A percentile compares a stretch with the other conserved stretches of the same genome.
Conservation (phyloP, 2,797 vertebrate species). For the Sus cebifrons region DNA sequence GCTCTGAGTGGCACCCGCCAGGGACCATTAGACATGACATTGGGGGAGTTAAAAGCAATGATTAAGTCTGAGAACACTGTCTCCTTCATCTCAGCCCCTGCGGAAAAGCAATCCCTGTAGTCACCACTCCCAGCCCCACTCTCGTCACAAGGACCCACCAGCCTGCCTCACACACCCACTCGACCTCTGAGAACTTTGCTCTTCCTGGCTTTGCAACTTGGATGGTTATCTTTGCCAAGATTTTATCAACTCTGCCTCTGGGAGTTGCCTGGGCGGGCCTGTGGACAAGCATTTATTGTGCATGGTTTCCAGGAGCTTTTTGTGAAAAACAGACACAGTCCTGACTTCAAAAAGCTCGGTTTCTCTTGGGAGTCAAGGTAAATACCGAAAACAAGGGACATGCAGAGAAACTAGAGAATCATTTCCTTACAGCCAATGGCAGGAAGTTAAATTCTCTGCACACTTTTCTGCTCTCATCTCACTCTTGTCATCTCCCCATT, state of each 20-base stretch:
- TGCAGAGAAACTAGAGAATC: not conserved
- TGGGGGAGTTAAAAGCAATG: slow-evolving; percentile 66
- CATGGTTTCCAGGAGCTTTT: slow-evolving; percentile 9
- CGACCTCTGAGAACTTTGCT: not conserved
- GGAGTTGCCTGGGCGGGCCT: not conserved
- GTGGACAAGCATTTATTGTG: not conserved
- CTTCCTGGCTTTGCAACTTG: not conserved
- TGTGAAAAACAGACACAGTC: slow-evolving; percentile 51
- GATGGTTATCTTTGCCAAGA: slow-evolving; percentile 28
- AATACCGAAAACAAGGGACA: slow-evolving; percentile 45
- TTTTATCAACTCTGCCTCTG: not conserved
- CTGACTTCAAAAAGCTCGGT: slow-evolving; percentile 19
- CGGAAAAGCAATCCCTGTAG: slow-evolving; percentile 75
- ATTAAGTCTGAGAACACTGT: slow-evolving; percentile 79
- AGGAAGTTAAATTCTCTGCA: slow-evolving; percentile 24
- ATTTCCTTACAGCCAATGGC: not conserved
- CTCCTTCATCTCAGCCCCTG: slow-evolving; percentile 72
- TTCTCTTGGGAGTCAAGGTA: slow-evolving; percentile 54
- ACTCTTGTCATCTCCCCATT: not conserved
- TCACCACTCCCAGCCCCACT: slow-evolving; percentile 55
- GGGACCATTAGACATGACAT: slow-evolving; percentile 64
- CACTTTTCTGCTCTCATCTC: slow-evolving; percentile 9
- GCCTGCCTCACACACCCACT: not conserved
- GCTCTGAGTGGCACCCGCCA: slow-evolving; percentile 68
- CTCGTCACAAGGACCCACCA: not conserved